Base-by-base conservation (phyloP, 2,888 invertebrate species). In the Cepaea hortensis region DNA sequence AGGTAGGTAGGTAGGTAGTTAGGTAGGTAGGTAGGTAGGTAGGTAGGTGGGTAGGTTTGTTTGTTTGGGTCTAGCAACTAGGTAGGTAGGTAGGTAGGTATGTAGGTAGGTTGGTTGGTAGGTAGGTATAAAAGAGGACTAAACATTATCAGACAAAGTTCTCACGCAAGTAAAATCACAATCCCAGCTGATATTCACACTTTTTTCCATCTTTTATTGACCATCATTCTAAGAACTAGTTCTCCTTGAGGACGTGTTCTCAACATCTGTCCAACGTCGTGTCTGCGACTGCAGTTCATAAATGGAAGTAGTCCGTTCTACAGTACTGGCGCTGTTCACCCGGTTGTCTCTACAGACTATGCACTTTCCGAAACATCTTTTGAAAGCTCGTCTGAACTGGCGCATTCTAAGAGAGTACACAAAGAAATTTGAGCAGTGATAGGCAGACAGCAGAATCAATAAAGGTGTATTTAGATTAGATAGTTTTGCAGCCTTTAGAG, bases 401-500 rank as follows among this genome's bases (percentile, higher is more conserved):
- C 85, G 85, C 7, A 68, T 85, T 18, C 85, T 68, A 7, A 85
- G 50, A 68, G 72, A 48, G 20, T 85, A 85, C 18, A 85, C 85
- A 35, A 85, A 85, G 23, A 85, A 85, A 50, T 85, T 85, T 2
- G 85, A 85, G 35, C 68, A 79, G 70, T 85, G 85, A 55, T 76
- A 72, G 3, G 79, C 7, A 13, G 85, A 70, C 3, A 85, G 48
- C 9, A 85, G 23, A 7, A 85, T 62, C 3, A 79, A 55, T 6
- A 77, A 79, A 3, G 48, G 0, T 9, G 3, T 20, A 15, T 7
- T 18, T 15, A n/a, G 20, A 3, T n/a, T 3, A 5, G 11, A 23
- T 2, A 73, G 61, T 55, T n/a, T 4, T 11, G 18, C 4, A 1
- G 70, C 15, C 35, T 55, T 55, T 3, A 3, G 7, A 3, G 55